Percentiles rank a stretch among this genome's conserved stretches.
phyloP scores from a whole-genome alignment of 2,888 invertebrate genomes.

The Girardia tigrina region DNA sequence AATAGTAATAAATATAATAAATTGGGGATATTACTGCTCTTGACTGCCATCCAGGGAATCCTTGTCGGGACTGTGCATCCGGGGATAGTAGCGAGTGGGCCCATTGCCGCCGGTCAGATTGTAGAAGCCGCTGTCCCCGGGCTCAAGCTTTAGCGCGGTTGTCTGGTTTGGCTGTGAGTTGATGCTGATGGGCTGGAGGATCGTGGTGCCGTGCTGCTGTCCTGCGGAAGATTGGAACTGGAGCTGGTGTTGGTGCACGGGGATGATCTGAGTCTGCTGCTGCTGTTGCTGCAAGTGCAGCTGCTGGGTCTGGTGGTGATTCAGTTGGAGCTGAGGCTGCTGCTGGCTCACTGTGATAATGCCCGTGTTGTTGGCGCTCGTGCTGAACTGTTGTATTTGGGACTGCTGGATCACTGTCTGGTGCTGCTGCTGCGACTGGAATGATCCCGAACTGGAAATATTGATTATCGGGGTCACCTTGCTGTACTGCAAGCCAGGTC shows the following conservation, averaged over 20 bases:
- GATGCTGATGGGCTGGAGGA: neutral
- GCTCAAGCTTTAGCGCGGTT: neutral
- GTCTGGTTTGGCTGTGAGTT: neutral
- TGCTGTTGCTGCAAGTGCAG: too few relatives aligned
- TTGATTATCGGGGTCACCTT: neutral
- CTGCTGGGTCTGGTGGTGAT: too few relatives aligned
- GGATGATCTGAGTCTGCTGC: too few relatives aligned
- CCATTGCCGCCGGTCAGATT: conserved; percentile 4
- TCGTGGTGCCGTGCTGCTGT: too few relatives aligned
- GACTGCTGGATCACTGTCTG: too few relatives aligned
- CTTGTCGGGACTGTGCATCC: neutral
- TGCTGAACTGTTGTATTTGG: too few relatives aligned
- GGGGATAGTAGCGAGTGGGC: neutral
- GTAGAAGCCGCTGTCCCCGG: conserved; percentile 9
- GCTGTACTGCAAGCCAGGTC: neutral
- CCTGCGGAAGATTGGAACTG: too few relatives aligned
- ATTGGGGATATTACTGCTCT: neutral
- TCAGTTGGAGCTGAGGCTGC: too few relatives aligned
- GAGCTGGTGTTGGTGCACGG: too few relatives aligned
- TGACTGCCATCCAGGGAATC: conserved; percentile 12
- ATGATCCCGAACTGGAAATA: neutral
- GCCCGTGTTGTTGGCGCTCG: too few relatives aligned
- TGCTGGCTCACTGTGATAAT: too few relatives aligned
- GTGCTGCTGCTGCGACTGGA: too few relatives aligned
- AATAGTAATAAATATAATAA: neutral